These are phyloP conservation scores for Mythimna impura DNA, from an alignment of 2,888 invertebrate genomes.

Conservation along the genomic window DNA sequence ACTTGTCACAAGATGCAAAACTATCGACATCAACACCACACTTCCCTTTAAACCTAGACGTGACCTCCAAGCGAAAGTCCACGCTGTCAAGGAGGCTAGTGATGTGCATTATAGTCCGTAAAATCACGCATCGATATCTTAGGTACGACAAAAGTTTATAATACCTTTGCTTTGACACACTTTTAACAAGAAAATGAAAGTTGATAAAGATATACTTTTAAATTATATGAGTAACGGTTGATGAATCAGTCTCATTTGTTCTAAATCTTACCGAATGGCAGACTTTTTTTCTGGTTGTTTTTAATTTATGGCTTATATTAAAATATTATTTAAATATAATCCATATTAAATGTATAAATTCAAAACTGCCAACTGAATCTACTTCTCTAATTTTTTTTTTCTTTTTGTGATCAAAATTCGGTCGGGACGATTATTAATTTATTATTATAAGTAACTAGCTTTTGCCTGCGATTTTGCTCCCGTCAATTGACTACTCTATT, in stretches of 20 bases:
- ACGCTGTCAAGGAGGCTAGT: slow-evolving; percentile 70
- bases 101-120: slow-evolving; percentile 66
- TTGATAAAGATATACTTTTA: slow-evolving; percentile 29
- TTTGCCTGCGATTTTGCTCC: too few relatives aligned
- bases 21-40: slow-evolving; percentile 37
- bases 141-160: slow-evolving; percentile 37
- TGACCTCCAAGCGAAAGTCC: slow-evolving; percentile 83
- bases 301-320: slow-evolving; percentile 2
- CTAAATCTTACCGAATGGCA: background rate
- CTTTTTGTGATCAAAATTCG: too few relatives aligned
- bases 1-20: background rate
- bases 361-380: too few relatives aligned
- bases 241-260: slow-evolving; percentile 27
- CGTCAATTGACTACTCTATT: too few relatives aligned
- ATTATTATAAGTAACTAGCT: too few relatives aligned
- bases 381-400: too few relatives aligned
- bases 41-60: slow-evolving; percentile 71
- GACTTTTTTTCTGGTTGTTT: slow-evolving; percentile 9
- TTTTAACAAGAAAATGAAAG: slow-evolving; percentile 55
- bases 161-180: slow-evolving; percentile 52
- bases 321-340: background rate
- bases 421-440: too few relatives aligned
- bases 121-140: slow-evolving; percentile 46
- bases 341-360: too few relatives aligned
- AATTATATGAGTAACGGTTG: slow-evolving; percentile 34